Evolutionary conservation across 2,113 vertebrate genomes (phyloP).

Genomic region (Scomber scombrus): DNA sequence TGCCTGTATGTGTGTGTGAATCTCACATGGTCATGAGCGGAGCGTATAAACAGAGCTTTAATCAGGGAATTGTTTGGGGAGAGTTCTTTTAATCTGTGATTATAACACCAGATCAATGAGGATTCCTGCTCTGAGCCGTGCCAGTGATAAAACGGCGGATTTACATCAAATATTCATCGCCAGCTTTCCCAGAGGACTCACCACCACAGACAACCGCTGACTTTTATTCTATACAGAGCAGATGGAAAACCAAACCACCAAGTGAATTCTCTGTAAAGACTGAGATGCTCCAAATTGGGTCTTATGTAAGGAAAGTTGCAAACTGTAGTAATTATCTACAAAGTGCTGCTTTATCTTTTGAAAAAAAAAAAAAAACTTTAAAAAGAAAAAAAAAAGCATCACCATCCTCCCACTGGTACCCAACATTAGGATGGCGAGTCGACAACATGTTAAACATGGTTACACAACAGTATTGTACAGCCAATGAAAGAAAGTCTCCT

Average conservation of each 20-base stretch:
- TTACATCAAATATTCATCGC: slow-evolving; percentile 86
- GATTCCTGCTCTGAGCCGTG: slow-evolving; percentile 76
- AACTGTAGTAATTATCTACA: slow-evolving; percentile 64
- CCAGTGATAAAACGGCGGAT: slow-evolving; percentile 80
- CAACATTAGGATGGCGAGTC: background rate
- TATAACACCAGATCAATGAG: slow-evolving; percentile 85
- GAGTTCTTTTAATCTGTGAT: slow-evolving; percentile 83
- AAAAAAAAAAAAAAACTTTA: slow-evolving; percentile 49
- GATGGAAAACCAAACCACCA: slow-evolving; percentile 67
- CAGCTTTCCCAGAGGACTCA: slow-evolving; percentile 73
- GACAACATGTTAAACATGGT: slow-evolving; percentile 48
- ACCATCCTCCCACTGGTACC: background rate
- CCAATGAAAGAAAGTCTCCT: slow-evolving; percentile 28
- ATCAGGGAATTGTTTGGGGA: slow-evolving; percentile 82
- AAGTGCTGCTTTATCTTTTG: slow-evolving; percentile 57
- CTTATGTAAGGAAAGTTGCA: slow-evolving; percentile 51
- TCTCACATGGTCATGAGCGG: slow-evolving; percentile 59
- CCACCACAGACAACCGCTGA: slow-evolving; percentile 67
- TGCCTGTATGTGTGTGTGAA: slow-evolving; percentile 40
- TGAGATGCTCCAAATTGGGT: slow-evolving; percentile 46
- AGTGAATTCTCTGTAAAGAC: slow-evolving; percentile 46
- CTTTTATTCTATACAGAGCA: slow-evolving; percentile 63
- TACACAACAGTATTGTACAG: slow-evolving; percentile 32
- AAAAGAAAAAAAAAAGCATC: slow-evolving; percentile 25
- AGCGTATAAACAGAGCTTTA: slow-evolving; percentile 78